phyloP scores from a whole-genome alignment of 2,797 vertebrate species.

The Hypotaenidia philippensis region DNA sequence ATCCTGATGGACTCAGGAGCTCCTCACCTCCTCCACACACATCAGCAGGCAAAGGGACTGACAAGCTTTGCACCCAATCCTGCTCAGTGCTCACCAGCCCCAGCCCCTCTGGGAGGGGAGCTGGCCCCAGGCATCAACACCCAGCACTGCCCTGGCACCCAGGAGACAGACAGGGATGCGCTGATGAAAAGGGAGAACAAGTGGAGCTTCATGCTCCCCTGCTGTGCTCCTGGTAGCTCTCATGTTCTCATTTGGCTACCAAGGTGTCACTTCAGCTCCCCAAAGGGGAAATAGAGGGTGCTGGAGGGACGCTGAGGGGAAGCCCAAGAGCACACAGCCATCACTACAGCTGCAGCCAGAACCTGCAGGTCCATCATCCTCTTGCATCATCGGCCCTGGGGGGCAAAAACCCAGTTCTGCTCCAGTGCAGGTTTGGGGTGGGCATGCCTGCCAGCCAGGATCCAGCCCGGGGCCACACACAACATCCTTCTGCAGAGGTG shows the following conservation, averaged over 20 bases:
- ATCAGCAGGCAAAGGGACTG: background rate
- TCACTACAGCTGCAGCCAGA: background rate
- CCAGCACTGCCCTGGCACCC: background rate
- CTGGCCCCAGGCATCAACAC: background rate
- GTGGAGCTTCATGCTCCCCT: background rate
- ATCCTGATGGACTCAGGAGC: background rate
- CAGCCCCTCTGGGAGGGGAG: background rate
- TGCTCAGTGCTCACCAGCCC: rapidly evolving
- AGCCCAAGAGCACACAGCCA: background rate
- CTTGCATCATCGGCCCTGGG: background rate
- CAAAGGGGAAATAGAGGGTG: background rate
- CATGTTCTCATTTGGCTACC: background rate
- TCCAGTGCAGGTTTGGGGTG: background rate
- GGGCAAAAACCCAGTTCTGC: background rate
- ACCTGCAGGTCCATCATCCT: background rate
- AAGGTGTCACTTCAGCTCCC: background rate
- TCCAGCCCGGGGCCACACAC: background rate
- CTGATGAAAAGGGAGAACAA: background rate
- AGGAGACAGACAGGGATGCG: background rate
- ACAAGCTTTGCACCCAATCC: background rate
- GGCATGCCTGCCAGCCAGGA: background rate
- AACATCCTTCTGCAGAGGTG: background rate
- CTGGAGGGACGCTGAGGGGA: background rate
- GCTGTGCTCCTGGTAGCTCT: background rate
- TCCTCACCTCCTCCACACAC: background rate